Evolutionary conservation across 2,113 vertebrate species (phyloP).

Genomic region (Bothrops jararaca): DNA sequence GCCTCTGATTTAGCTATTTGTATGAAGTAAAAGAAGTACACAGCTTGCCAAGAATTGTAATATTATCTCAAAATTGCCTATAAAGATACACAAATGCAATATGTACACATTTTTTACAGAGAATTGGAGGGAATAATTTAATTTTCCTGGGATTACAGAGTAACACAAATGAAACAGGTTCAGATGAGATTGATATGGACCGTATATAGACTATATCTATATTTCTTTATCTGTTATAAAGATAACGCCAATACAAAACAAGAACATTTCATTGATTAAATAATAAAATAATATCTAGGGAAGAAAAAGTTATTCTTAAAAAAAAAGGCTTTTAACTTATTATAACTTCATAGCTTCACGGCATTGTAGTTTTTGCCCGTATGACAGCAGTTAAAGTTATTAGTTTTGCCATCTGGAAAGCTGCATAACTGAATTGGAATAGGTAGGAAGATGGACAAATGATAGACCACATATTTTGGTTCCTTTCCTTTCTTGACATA

Average conservation of each 20-base stretch:
- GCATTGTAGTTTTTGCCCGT: background rate
- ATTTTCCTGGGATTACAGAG: background rate
- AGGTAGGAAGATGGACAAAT: conserved; percentile 1
- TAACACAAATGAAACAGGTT: background rate
- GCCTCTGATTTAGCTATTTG: background rate
- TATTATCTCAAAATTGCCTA: background rate
- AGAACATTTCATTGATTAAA: background rate
- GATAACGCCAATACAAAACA: background rate
- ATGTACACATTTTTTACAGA: background rate
- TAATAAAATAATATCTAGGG: background rate
- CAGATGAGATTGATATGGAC: background rate
- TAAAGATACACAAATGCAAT: background rate
- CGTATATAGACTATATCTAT: background rate
- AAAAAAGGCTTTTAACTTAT: background rate
- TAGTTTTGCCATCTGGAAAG: conserved; percentile 17
- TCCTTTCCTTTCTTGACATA: conserved; percentile 18
- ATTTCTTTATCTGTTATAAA: background rate
- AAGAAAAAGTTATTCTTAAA: background rate
- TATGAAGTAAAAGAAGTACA: background rate
- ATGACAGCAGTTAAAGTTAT: conserved; percentile 32
- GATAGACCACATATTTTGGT: background rate
- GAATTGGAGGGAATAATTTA: background rate
- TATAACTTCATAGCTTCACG: background rate
- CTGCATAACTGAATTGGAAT: background rate
- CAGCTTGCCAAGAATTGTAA: background rate